These are phyloP conservation scores for Luperina testacea DNA, from an alignment of 2,888 invertebrate genomes.

Conservation along the genomic window DNA sequence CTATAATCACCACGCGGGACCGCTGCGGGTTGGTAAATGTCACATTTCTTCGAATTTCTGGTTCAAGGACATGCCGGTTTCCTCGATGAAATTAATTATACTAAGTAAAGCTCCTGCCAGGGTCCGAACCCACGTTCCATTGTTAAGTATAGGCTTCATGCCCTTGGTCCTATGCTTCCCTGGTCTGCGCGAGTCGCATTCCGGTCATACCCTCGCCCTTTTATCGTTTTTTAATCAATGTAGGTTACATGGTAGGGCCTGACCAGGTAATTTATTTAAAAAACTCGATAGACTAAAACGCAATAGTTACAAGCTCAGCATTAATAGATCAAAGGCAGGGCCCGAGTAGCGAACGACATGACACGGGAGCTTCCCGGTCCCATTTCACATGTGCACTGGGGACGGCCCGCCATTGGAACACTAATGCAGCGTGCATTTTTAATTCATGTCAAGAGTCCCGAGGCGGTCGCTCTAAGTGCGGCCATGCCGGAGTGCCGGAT, in stretches of 20 bases:
- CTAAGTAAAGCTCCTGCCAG: background rate
- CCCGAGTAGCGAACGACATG: slow-evolving; percentile 27
- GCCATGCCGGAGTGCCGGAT: slow-evolving; percentile 66
- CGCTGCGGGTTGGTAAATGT: background rate
- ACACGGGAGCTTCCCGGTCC: slow-evolving; percentile 55
- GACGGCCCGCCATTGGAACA: slow-evolving; percentile 77
- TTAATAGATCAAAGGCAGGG: slow-evolving; percentile 60
- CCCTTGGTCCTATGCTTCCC: background rate
- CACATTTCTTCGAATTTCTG: background rate
- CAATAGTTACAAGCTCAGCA: slow-evolving; percentile 35
- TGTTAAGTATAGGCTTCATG: too few relatives aligned
- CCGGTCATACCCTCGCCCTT: background rate
- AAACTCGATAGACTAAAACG: slow-evolving; percentile 16
- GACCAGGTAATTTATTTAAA: background rate
- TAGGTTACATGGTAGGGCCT: background rate
- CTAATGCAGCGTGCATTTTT: slow-evolving; percentile 88
- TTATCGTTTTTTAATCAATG: too few relatives aligned
- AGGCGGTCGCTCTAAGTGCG: slow-evolving; percentile 78
- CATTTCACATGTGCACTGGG: slow-evolving; percentile 63
- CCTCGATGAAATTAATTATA: too few relatives aligned
- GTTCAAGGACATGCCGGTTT: background rate
- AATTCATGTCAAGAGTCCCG: slow-evolving; percentile 87
- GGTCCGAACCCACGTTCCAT: background rate
- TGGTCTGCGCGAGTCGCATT: background rate
- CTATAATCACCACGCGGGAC: background rate